Percentiles rank a stretch among this genome's conserved stretches.
Evolutionary conservation across 2,113 vertebrate species (phyloP).

Genomic region (Solea senegalensis): DNA sequence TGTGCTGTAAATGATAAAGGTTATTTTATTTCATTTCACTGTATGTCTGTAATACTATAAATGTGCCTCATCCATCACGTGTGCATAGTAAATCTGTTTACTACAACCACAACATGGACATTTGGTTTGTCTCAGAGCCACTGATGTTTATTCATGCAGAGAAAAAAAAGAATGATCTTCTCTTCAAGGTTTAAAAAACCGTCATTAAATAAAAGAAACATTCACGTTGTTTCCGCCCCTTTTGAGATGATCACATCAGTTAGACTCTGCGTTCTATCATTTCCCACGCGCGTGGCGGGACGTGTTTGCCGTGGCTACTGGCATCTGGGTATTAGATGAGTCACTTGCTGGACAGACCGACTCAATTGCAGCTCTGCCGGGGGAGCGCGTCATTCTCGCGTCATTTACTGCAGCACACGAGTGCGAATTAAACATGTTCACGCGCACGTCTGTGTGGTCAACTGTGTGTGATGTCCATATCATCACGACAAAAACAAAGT

Average conservation of each 20-base stretch:
- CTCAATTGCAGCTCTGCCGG: slow-evolving; percentile 25
- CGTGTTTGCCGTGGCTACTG: slow-evolving; percentile 43
- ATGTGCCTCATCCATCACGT: not conserved
- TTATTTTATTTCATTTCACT: too few species aligned
- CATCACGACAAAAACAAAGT: slow-evolving; percentile 24
- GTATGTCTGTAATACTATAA: too few species aligned
- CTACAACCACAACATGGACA: too few species aligned
- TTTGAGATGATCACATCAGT: slow-evolving; percentile 27
- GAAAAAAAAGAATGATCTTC: slow-evolving; percentile 28
- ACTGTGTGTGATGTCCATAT: slow-evolving; percentile 13
- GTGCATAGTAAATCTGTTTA: too few species aligned
- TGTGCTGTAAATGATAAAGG: too few species aligned
- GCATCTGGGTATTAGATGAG: slow-evolving; percentile 36
- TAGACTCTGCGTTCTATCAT: slow-evolving; percentile 37
- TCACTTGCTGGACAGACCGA: slow-evolving; percentile 38
- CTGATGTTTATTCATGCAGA: slow-evolving; percentile 28
- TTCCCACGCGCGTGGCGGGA: slow-evolving; percentile 22
- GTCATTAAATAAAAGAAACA: slow-evolving; percentile 10
- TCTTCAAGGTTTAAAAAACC: slow-evolving; percentile 39
- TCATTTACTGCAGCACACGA: slow-evolving; percentile 3
- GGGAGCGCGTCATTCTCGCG: slow-evolving; percentile 16
- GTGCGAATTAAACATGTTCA: slow-evolving; percentile 5
- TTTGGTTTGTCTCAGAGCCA: slow-evolving; percentile 6
- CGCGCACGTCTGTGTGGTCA: slow-evolving; percentile 14
- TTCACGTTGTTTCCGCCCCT: not conserved